Conservation (phyloP, 2,113 vertebrate species). For the Platysteira castanea region DNA sequence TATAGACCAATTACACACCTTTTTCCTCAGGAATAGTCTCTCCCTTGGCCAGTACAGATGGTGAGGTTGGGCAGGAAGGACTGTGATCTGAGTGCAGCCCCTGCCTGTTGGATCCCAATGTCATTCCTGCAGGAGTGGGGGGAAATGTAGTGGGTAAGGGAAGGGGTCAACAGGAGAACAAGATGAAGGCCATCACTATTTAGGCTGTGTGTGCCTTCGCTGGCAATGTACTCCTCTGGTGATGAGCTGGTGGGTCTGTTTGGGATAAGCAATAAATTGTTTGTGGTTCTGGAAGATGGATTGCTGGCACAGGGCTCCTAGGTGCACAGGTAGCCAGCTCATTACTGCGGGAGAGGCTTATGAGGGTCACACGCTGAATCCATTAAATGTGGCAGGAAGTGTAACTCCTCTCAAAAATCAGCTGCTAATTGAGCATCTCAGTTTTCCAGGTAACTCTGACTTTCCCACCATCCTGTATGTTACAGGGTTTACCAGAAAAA, state of each 20-base stretch:
- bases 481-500: background rate
- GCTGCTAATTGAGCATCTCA: background rate
- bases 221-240: background rate
- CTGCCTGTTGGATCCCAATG: background rate
- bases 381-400: background rate
- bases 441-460: background rate
- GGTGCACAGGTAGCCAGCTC: background rate
- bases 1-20: background rate
- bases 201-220: background rate
- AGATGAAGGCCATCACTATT: background rate
- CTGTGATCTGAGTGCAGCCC: background rate
- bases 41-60: background rate
- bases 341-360: background rate
- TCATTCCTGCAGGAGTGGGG: background rate
- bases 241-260: background rate
- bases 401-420: background rate
- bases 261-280: background rate
- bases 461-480: background rate
- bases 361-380: background rate
- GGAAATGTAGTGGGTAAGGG: background rate
- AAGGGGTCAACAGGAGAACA: background rate
- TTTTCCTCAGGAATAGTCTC: background rate
- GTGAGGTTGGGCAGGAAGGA: background rate
- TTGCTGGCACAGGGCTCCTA: background rate
- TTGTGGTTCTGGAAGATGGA: background rate